Evolutionary conservation across 2,888 invertebrate species (phyloP), one percentile per base, ranked within the genome.

Genomic region (Noctua comes): DNA sequence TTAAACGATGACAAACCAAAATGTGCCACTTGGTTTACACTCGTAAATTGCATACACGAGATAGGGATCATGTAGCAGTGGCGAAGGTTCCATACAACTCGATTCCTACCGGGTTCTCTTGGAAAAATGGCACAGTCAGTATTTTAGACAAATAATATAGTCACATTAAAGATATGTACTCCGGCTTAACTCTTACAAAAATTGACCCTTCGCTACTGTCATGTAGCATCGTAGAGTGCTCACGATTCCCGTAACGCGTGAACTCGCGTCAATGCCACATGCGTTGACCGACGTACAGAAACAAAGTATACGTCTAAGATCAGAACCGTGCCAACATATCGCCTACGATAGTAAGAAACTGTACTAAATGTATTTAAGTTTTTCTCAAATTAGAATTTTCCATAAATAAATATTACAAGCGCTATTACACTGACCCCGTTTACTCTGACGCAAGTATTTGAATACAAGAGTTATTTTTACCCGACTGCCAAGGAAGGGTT

Each of bases 361-460:
- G 24, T 51, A 46, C 24, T 40, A 51, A 57, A 57, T 51, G 24
- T 82, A 73, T 86, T 73, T 77, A 40, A 4, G 70, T n/a, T 64
- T 51, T 64, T 64, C 78, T 57, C 43, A 48, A 57, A 62, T 72
- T 77, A 82, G 73, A 76, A 40, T 68, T 31, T n/a, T 71, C 66
- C 85, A 73, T 64, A 51, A 83, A 76, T 85, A 81, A 64, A 57
- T 68, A 16, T 73, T 85, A 76, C 70, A 48, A 64, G 27, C n/a
- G 21, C 11, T 75, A 54, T 83, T 69, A 40, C 62, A 31, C 2
- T 27, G 16, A 51, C 51, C n/a, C 43, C 36, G 31, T 65, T 16
- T 27, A 11, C 21, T 51, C 31, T 65, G 24, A 27, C 31, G 40
- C 11, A 54, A 27, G 18, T 3, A 40, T 46, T 46, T 46, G 2